Base-by-base conservation (phyloP, 2,888 invertebrate genomes). In the Calliscelio sp. region DNA sequence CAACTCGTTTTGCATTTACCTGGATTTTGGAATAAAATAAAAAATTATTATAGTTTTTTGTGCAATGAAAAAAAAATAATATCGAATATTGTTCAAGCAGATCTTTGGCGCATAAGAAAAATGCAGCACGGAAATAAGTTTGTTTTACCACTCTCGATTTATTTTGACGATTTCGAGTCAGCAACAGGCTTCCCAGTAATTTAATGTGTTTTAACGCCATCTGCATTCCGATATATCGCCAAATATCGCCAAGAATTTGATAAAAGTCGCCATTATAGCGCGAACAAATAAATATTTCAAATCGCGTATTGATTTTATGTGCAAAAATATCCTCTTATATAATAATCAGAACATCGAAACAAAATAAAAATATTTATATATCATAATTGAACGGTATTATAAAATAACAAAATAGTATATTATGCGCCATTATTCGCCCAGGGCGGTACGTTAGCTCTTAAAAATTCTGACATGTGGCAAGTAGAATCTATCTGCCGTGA, bases 101-200 rank as follows among this genome's bases (percentile, higher is more conserved):
- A 44, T 49, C 63, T 74, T 35, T 86, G 86, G 85, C 16, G 73
- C 20, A 18, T 51, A 18, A 85, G 53, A 71, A n/a, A 61, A 10
- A 49, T 57, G 61, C 41, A 57, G 20, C 81, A 78, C 46, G 59
- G 81, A 20, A 44, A 75, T 20, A 78, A 68, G 41, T 65, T 80
- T 11, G 73, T 84, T 11, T 68, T 87, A 22, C 86, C 87, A 0
- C 41, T 87, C 0, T 61, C 81, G 18, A n/a, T 87, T 7, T 87
- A 86, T 66, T 86, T 75, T 59, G 87, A 87, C 44, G 85, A 87
- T 38, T 71, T 79, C 18, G 87, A 87, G 28, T 59, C 84, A 1
- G 85, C 77, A 8, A 86, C 35, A 35, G 35, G 35, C 10, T 35
- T 35, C 35, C 35, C 35, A 35, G 35, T 35, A 35, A 35, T 35